Evolutionary conservation across 2,113 vertebrate genomes (phyloP).

Genomic region (Sprattus sprattus): DNA sequence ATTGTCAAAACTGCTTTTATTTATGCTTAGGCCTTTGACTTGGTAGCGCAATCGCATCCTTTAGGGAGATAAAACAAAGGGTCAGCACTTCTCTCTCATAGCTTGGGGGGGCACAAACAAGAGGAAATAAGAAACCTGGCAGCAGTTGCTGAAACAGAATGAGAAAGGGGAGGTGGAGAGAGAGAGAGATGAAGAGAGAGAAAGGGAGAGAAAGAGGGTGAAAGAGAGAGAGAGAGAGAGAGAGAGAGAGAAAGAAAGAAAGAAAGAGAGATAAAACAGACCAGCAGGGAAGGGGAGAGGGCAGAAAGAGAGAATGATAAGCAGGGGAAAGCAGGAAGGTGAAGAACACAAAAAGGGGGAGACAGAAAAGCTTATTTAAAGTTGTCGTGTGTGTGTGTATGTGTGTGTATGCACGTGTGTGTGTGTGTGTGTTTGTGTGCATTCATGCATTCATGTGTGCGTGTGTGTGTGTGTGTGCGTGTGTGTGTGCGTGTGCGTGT

Average conservation of each 20-base stretch:
- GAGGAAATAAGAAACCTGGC: background rate
- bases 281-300: background rate
- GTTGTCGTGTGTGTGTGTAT: background rate
- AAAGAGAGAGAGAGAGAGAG: conserved; percentile 13
- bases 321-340: conserved; percentile 19
- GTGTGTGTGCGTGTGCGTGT: background rate
- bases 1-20: background rate
- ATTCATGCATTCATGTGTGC: too few relatives aligned
- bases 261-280: background rate
- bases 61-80: background rate
- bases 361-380: background rate
- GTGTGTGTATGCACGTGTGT: background rate
- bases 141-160: background rate
- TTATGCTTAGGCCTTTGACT: background rate
- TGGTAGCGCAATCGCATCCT: background rate
- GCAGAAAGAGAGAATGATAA: conserved; percentile 11
- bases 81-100: background rate
- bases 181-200: too few relatives aligned
- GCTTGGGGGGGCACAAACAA: too few relatives aligned
- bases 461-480: background rate
- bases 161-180: background rate
- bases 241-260: background rate
- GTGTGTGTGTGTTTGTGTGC: background rate
- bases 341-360: conserved; percentile 32
- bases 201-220: conserved; percentile 20